phyloP scores from a whole-genome alignment of 2,113 vertebrate genomes.

The Furnarius figulus region DNA sequence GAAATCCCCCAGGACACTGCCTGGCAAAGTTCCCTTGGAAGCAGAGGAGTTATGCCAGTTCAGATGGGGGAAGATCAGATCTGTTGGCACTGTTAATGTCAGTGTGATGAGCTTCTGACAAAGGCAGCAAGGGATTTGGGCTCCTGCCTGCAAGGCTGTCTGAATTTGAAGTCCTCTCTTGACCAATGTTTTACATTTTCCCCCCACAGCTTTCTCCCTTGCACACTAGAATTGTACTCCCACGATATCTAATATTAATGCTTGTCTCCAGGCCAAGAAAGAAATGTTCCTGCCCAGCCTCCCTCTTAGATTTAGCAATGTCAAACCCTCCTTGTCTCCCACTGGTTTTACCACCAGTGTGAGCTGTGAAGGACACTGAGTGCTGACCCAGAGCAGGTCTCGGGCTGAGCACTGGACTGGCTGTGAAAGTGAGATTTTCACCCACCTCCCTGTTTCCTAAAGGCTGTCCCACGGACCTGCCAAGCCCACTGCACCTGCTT shows the following conservation, averaged over 20 bases:
- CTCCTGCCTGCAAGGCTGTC: not conserved
- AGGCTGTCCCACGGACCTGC: not conserved
- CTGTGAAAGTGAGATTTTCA: not conserved
- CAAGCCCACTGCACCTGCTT: not conserved
- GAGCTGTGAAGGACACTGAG: not conserved
- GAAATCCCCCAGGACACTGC: slow-evolving; percentile 10
- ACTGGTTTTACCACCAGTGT: not conserved
- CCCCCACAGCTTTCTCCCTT: not conserved
- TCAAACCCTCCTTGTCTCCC: not conserved
- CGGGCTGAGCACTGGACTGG: not conserved
- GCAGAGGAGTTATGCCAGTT: not conserved
- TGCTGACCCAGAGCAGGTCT: not conserved
- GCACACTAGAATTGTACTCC: not conserved
- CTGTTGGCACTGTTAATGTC: not conserved
- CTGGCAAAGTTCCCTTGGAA: slow-evolving; percentile 13
- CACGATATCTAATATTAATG: slow-evolving; percentile 35
- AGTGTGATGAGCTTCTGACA: not conserved
- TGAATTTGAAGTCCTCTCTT: not conserved
- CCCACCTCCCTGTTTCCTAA: not conserved
- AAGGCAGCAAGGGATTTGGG: not conserved
- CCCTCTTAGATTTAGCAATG: not conserved
- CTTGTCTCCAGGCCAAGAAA: slow-evolving; percentile 23
- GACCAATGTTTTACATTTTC: not conserved
- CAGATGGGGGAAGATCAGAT: not conserved
- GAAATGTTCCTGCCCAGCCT: slow-evolving; percentile 1